Conservation (phyloP, 2,113 vertebrate genomes). For the Leucopsar rothschildi region DNA sequence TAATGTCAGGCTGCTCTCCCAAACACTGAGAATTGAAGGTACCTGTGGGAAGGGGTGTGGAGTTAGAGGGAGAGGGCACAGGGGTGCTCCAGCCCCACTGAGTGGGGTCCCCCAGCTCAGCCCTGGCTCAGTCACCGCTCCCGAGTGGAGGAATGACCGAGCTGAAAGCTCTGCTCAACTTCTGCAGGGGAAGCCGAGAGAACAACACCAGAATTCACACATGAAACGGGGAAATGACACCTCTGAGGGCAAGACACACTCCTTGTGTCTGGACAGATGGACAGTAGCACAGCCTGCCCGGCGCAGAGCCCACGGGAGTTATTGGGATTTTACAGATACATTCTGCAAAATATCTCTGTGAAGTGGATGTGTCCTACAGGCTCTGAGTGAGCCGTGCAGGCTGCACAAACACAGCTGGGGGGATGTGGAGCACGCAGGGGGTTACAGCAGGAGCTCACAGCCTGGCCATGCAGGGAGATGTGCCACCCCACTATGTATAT, state of each 20-base stretch:
- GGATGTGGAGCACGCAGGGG: background rate
- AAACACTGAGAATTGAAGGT: background rate
- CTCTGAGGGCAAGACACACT: background rate
- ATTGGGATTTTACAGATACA: background rate
- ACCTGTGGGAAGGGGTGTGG: rapidly evolving
- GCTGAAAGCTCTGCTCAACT: background rate
- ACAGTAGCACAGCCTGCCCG: rapidly evolving
- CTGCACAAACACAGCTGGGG: background rate
- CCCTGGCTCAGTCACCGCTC: rapidly evolving
- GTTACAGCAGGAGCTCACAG: background rate
- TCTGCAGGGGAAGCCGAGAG: background rate
- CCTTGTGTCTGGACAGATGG: background rate
- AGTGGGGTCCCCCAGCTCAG: background rate
- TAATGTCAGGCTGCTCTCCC: background rate
- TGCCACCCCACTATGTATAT: background rate
- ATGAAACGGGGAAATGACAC: rapidly evolving
- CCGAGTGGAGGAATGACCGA: rapidly evolving
- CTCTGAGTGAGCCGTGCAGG: background rate
- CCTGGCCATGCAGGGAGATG: rapidly evolving
- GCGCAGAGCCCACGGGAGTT: background rate
- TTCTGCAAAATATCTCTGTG: rapidly evolving
- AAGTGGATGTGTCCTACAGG: rapidly evolving
- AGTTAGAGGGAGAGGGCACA: background rate
- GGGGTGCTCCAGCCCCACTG: background rate
- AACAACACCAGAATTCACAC: background rate